Base-by-base conservation (phyloP, 2,888 invertebrate genomes). In the Leptogaster cylindrica region DNA sequence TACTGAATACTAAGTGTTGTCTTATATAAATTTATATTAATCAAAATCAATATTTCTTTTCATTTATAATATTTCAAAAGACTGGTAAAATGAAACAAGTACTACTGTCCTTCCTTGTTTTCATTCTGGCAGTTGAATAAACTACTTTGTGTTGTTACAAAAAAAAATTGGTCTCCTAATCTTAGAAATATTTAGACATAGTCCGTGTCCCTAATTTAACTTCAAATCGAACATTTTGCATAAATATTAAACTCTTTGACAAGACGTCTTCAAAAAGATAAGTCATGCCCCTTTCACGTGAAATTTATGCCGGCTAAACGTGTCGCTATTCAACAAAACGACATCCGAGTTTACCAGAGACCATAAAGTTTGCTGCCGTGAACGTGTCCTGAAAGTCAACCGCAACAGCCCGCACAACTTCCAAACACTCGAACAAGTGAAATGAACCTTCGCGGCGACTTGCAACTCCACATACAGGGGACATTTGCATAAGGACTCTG, bases 301-400 rank as follows among this genome's bases (percentile, higher is more conserved):
- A 27, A 52, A 52, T 33, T 52, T 31, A 52, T 28, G 18, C 52
- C 52, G 33, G 33, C 33, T 52, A 52, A 52, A 52, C 52, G 52
- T 52, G 52, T 52, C 52, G 52, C 52, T 52, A 52, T 20, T 52
- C 52, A 14, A n/a, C 8, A 20, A 52, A 52, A 52, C 28, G 52
- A 52, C 52, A 52, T 52, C 52, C 31, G 33, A 52, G 52, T 52
- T 52, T 52, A 52, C 52, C 18, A 28, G 33, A 33, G 52, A 28
- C 31, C 33, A 52, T 52, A 33, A 52, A 52, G 52, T 52, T 33
- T 52, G 18, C 52, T 33, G 5, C 31, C 20, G 28, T 10, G 52
- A 52, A 52, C 52, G 52, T 52, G 52, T 52, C 18, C 20, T 52
- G 52, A 52, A 52, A 52, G 52, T 31, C 33, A 52, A 52, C 18